phyloP scores from a whole-genome alignment of 2,888 invertebrate genomes.

The Spisula solida region DNA sequence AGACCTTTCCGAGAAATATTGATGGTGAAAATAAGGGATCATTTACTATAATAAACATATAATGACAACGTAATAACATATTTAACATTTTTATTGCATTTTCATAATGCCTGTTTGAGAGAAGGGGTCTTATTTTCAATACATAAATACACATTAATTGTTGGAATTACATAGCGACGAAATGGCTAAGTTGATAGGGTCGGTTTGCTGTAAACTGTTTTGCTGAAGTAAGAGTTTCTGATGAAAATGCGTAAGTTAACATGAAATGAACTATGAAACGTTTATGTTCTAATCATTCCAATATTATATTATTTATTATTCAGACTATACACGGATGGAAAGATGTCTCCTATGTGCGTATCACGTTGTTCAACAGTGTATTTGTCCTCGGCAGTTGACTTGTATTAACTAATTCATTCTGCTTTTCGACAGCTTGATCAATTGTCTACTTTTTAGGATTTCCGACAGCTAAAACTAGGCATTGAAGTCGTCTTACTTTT shows the following conservation, averaged over 20 bases:
- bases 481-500: too few species aligned
- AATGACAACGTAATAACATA: constrained; percentile 58
- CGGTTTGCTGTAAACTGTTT: neutral
- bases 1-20: constrained; percentile 49
- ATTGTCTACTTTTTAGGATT: too few species aligned
- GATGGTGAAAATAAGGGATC: constrained; percentile 50
- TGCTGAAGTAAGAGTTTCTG: neutral
- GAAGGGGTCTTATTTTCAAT: constrained; percentile 46
- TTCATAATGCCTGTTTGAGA: constrained; percentile 24
- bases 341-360: too few species aligned
- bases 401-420: too few species aligned
- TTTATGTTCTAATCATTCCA: too few species aligned
- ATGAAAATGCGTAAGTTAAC: neutral
- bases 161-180: constrained; percentile 7
- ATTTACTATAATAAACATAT: constrained; percentile 64
- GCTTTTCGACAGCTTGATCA: too few species aligned
- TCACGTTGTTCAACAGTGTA: too few species aligned
- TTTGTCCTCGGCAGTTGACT: too few species aligned
- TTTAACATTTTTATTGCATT: constrained; percentile 60
- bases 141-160: constrained; percentile 37
- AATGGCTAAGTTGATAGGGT: constrained; percentile 3
- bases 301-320: neutral
- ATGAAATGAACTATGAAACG: too few species aligned
- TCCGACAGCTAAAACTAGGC: too few species aligned
- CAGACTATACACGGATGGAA: too few species aligned